phyloP scores from a whole-genome alignment of 2,888 invertebrate species.

The Phalera bucephala region DNA sequence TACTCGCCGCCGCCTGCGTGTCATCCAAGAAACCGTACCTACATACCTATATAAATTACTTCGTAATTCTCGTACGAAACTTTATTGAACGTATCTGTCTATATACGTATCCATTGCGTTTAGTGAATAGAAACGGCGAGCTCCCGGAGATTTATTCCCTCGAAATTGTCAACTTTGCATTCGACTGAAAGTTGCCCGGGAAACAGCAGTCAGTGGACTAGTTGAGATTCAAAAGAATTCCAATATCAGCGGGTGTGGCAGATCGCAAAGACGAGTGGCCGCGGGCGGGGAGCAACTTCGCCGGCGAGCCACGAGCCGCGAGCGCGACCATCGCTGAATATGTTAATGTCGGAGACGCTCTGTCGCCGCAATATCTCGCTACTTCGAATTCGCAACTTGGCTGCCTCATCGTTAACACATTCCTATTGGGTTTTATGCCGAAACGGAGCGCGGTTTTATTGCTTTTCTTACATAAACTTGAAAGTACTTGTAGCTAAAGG shows the following conservation, averaged over 20 bases:
- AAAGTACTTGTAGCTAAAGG: conserved; percentile 17
- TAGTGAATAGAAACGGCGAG: conserved; percentile 14
- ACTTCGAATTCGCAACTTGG: conserved; percentile 53
- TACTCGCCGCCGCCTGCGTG: conserved; percentile 24
- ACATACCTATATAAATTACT: background rate
- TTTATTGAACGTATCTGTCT: conserved; percentile 13
- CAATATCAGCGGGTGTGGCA: conserved; percentile 62
- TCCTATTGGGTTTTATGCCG: conserved; percentile 48
- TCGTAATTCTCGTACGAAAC: conserved; percentile 16
- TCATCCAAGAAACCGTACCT: conserved; percentile 12
- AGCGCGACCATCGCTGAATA: conserved; percentile 62
- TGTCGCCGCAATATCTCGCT: conserved; percentile 61
- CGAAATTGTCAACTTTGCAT: conserved; percentile 62
- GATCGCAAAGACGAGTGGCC: conserved; percentile 45
- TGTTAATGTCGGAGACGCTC: conserved; percentile 58
- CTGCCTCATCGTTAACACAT: conserved; percentile 45
- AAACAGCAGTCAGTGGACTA: conserved; percentile 51
- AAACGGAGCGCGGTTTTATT: conserved; percentile 33
- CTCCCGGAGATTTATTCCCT: conserved; percentile 34
- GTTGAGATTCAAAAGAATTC: conserved; percentile 77
- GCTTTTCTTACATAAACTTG: conserved; percentile 29
- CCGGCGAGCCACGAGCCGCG: conserved; percentile 13
- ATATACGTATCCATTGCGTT: conserved; percentile 5
- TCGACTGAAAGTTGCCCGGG: conserved; percentile 57
- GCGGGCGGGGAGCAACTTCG: conserved; percentile 32